Base-by-base conservation (phyloP, 2,888 invertebrate species). In the Heterodera filipjevi region DNA sequence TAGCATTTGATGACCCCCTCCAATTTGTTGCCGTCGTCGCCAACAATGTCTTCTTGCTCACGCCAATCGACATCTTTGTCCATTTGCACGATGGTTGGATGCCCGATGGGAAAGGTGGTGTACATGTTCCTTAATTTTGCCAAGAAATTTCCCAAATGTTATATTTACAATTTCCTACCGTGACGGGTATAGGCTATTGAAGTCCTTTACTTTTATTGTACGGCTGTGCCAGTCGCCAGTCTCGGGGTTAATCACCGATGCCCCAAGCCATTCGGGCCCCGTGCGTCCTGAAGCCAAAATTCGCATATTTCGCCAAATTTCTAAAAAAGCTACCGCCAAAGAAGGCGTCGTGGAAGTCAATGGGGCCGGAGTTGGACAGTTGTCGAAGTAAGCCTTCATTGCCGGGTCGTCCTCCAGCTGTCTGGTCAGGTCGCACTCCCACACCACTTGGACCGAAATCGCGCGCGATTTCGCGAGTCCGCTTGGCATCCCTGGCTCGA, bases 371-470 rank as follows among this genome's bases (percentile, higher is more conserved):
- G 12, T 71, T 33, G 0, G 27, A 3, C 19, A 32, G 3, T 72
- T 72, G 49, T 72, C 59, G 22, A 72, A 72, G 19, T 19, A 53
- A 8, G 19, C 59, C 5, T 59, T 39, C 72, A 72, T n/a, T 5
- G 30, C 71, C 10, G 49, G 46, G 35, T 35, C 3, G 46, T 35
- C 32, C 30, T 71, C 71, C 71, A 71, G 53, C 71, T 19, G 46
- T 1, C 39, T 27, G 3, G 16, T 71, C 27, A 71, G 46, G 0
- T 71, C 30, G 19, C 71, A 71, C 71, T 71, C 71, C 71, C 71
- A 71, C n/a, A 59, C 16, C 71, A 35, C 3, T 71, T 71, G 32
- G n/a, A 71, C 35, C 71, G 1, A 71, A n/a, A n/a, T n/a, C n/a
- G n/a, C n/a, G n/a, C n/a, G n/a, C n/a, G n/a, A n/a, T n/a, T n/a